A percentile compares a stretch with the other conserved stretches of the same genome.
Conservation (phyloP, 2,888 invertebrate species). For the Zygothrica quintamaculata region DNA sequence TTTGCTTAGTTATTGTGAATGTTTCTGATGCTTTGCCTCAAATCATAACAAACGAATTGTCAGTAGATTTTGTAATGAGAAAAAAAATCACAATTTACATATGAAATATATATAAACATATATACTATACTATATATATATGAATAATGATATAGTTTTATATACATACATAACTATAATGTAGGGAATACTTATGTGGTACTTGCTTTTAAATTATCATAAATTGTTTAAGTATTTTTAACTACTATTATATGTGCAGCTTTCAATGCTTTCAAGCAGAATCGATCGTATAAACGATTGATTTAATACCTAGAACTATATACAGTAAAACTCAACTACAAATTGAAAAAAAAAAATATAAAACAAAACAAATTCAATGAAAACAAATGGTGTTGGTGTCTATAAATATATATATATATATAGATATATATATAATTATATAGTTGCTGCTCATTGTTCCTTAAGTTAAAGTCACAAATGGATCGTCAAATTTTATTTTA, state of each 20-base stretch:
- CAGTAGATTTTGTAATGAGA: conserved; percentile 50
- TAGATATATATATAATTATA: not conserved
- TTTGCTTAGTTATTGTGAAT: conserved; percentile 4
- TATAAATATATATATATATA: too few relatives aligned
- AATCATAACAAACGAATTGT: conserved; percentile 32
- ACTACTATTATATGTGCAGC: conserved; percentile 14
- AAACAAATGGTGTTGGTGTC: conserved; percentile 74
- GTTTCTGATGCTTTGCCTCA: not conserved
- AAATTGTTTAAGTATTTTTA: conserved; percentile 54
- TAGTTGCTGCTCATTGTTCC: conserved; percentile 37
- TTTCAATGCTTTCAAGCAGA: conserved; percentile 18
- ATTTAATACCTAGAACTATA: conserved; percentile 18
- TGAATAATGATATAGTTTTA: conserved; percentile 42
- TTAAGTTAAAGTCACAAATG: conserved; percentile 11
- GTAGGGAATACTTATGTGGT: conserved; percentile 48
- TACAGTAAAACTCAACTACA: conserved; percentile 8
- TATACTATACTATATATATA: conserved; percentile 24
- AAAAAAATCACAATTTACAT: conserved; percentile 14
- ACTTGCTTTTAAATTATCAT: conserved; percentile 66
- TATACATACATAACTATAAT: conserved; percentile 25
- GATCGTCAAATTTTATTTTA: not conserved
- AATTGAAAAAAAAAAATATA: too few relatives aligned
- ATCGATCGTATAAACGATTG: conserved; percentile 11
- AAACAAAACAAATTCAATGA: too few relatives aligned
- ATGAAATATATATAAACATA: conserved; percentile 23